phyloP scores from a whole-genome alignment of 2,113 vertebrate species.

The Actenoides hombroni region DNA sequence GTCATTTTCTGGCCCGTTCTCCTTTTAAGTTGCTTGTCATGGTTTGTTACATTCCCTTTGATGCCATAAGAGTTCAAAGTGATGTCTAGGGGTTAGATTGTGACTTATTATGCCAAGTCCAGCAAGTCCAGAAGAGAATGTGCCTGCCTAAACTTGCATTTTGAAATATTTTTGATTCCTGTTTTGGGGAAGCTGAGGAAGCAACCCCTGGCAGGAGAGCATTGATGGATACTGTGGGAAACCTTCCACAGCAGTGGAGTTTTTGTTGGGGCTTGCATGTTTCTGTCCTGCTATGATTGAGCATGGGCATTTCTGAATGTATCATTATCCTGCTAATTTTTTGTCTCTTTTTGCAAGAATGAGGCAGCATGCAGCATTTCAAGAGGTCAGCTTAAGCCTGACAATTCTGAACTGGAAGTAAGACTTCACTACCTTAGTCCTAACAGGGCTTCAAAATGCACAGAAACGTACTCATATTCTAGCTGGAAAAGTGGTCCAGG shows the following conservation, averaged over 20 bases:
- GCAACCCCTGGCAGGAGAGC: neutral
- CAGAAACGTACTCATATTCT: neutral
- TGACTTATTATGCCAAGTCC: slow-evolving; percentile 50
- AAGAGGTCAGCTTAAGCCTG: neutral
- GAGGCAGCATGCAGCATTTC: neutral
- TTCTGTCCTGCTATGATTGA: neutral
- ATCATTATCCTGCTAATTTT: neutral
- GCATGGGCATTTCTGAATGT: neutral
- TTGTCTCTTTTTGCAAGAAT: neutral
- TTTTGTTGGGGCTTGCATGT: neutral
- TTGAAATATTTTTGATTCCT: slow-evolving; percentile 31
- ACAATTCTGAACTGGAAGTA: neutral
- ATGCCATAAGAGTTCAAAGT: slow-evolving; percentile 58
- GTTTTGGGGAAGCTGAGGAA: neutral
- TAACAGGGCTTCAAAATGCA: neutral
- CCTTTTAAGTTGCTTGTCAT: slow-evolving; percentile 55
- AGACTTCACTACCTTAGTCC: neutral
- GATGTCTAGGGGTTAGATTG: slow-evolving; percentile 45
- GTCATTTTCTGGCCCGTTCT: slow-evolving; percentile 47
- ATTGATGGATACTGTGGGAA: neutral
- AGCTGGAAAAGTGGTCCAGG: neutral
- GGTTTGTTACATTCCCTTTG: slow-evolving; percentile 57
- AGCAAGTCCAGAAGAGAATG: slow-evolving; percentile 7
- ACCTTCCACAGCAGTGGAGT: neutral
- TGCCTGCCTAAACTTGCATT: slow-evolving; percentile 26